Evolutionary conservation across 1,140 invertebrate genomes (phyloP).

Genomic region (Centruroides vittatus): DNA sequence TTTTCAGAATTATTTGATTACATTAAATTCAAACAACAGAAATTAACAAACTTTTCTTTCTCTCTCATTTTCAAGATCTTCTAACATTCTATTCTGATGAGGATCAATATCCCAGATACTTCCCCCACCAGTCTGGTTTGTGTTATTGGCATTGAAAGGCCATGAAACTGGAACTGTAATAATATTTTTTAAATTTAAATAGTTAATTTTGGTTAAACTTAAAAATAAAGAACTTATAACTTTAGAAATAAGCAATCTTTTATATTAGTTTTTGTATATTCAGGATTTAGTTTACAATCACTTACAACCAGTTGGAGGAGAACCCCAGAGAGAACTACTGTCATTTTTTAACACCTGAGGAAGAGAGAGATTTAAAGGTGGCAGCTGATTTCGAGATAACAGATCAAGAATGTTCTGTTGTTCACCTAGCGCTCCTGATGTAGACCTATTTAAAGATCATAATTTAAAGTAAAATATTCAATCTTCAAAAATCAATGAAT

Average conservation of each 20-base stretch:
- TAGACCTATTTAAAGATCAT: neutral
- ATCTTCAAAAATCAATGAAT: too few relatives aligned
- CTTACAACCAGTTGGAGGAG: neutral
- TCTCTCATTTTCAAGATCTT: neutral
- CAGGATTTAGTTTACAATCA: neutral
- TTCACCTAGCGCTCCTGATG: neutral
- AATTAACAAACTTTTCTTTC: constrained; percentile 3
- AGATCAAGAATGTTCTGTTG: neutral
- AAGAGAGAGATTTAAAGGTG: constrained; percentile 3
- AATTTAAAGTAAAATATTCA: neutral
- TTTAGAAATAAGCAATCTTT: too few relatives aligned
- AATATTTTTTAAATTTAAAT: neutral
- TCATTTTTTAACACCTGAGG: constrained; percentile 6
- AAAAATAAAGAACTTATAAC: neutral
- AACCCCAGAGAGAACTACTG: constrained; percentile 1
- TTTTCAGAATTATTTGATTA: neutral
- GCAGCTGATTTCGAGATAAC: neutral
- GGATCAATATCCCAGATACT: constrained; percentile 16
- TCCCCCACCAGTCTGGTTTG: neutral
- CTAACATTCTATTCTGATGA: neutral
- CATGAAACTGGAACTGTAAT: constrained; percentile 3
- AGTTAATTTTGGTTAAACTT: neutral
- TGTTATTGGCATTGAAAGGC: constrained; percentile 1
- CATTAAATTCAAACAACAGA: neutral
- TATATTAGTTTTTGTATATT: too few relatives aligned